A percentile compares a stretch with the other conserved stretches of the same genome.
Conservation (phyloP, 2,888 invertebrate genomes). For the Saturnia pavonia region DNA sequence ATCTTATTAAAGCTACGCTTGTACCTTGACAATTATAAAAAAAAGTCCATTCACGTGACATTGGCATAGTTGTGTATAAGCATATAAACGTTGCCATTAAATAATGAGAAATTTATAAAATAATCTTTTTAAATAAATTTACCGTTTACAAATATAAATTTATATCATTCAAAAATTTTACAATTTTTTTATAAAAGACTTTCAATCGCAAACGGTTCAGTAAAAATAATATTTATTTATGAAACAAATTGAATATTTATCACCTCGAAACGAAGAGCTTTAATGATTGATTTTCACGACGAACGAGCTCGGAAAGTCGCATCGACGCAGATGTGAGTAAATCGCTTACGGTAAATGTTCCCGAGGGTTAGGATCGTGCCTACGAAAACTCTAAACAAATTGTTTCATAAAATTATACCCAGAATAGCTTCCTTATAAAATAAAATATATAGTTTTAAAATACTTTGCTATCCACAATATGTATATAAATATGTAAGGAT, state of each 20-base stretch:
- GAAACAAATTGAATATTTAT: neutral
- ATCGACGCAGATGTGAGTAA: conserved; percentile 7
- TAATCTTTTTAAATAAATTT: no score
- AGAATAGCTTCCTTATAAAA: neutral
- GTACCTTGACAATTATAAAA: no score
- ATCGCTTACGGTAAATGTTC: conserved; percentile 6
- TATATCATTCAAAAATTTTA: no score
- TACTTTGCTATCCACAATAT: neutral
- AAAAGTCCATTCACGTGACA: no score
- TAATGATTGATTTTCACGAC: conserved; percentile 1
- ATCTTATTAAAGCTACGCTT: no score
- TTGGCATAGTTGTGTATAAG: no score
- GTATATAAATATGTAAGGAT: neutral
- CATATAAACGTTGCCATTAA: no score
- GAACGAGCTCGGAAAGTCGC: neutral
- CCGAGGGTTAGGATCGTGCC: neutral
- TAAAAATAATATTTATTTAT: neutral
- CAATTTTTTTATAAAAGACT: neutral
- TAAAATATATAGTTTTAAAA: no score
- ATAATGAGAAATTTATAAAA: no score
- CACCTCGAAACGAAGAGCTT: neutral
- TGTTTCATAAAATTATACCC: neutral
- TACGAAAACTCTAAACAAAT: neutral
- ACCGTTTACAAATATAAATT: no score
- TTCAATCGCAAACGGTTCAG: neutral